Evolutionary conservation across 64 coral and sea anemone species (phyloP).

Genomic region (Montipora cactus): DNA sequence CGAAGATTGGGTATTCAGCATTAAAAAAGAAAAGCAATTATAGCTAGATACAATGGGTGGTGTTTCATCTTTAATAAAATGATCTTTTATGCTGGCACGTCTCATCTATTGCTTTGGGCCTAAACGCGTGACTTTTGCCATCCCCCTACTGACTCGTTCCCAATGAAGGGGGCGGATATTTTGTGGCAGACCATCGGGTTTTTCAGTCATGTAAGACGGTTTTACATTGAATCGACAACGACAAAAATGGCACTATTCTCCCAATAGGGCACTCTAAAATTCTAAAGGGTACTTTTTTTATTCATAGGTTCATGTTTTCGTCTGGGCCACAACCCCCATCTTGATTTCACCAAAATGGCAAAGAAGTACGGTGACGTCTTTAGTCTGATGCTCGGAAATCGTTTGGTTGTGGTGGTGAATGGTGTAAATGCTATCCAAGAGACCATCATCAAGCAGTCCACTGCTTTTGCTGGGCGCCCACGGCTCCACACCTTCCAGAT

Average conservation of each 20-base stretch:
- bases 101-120: too few species aligned
- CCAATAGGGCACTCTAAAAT: not conserved
- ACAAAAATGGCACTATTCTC: not conserved
- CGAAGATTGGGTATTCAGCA: not conserved
- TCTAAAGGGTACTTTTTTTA: not conserved
- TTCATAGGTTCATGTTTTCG: slow-evolving; percentile 74
- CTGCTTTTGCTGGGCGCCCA: slow-evolving; percentile 74
- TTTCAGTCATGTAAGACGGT: not conserved
- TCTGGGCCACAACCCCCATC: slow-evolving; percentile 61
- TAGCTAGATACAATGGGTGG: too few species aligned
- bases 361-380: slow-evolving; percentile 80
- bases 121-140: not conserved
- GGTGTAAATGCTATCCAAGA: slow-evolving; percentile 68
- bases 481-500: slow-evolving; percentile 57
- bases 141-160: too few species aligned
- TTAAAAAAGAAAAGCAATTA: too few species aligned
- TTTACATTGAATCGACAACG: not conserved
- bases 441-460: slow-evolving; percentile 75
- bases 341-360: slow-evolving; percentile 65
- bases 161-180: too few species aligned
- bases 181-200: not conserved
- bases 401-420: slow-evolving; percentile 84
- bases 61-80: too few species aligned
- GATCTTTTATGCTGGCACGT: too few species aligned
- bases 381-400: slow-evolving; percentile 73